Conservation (phyloP, 2,797 vertebrate species). For the Hyperoplus immaculatus region DNA sequence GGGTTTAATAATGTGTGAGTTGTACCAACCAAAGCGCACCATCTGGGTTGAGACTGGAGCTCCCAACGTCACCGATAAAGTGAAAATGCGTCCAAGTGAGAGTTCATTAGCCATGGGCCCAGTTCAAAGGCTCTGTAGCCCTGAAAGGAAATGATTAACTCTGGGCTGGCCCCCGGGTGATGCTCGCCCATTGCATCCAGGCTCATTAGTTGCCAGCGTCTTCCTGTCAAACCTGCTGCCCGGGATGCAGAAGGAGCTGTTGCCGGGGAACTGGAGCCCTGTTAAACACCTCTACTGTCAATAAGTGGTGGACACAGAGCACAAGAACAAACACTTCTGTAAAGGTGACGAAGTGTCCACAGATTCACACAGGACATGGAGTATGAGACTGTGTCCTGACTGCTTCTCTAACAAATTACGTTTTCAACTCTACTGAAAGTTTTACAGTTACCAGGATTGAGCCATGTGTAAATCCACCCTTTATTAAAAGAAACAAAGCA, state of each 20-base stretch:
- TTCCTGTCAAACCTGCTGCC: constrained; percentile 52
- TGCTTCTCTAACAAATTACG: neutral
- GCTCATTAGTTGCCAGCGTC: constrained; percentile 64
- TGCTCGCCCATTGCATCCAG: constrained; percentile 51
- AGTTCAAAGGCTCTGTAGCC: constrained; percentile 38
- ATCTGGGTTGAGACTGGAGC: constrained; percentile 15
- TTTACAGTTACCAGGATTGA: neutral
- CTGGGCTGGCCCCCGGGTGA: constrained; percentile 63
- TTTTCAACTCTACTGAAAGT: neutral
- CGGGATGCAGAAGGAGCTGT: constrained; percentile 50
- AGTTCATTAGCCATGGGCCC: constrained; percentile 37
- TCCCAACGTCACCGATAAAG: constrained; percentile 60
- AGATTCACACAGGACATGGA: neutral
- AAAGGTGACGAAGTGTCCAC: constrained; percentile 28
- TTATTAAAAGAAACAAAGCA: neutral
- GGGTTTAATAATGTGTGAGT: constrained; percentile 47
- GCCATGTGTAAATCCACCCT: neutral
- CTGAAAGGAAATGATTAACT: constrained; percentile 72
- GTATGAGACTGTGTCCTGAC: neutral
- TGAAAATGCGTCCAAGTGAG: constrained; percentile 36
- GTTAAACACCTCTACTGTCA: constrained; percentile 38
- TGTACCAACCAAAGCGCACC: constrained; percentile 32
- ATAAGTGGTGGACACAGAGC: constrained; percentile 44
- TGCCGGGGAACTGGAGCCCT: constrained; percentile 65
- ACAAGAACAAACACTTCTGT: constrained; percentile 46